These are phyloP conservation scores for Harpalus rubripes DNA, from an alignment of 2,888 invertebrate genomes.

Conservation along the genomic window DNA sequence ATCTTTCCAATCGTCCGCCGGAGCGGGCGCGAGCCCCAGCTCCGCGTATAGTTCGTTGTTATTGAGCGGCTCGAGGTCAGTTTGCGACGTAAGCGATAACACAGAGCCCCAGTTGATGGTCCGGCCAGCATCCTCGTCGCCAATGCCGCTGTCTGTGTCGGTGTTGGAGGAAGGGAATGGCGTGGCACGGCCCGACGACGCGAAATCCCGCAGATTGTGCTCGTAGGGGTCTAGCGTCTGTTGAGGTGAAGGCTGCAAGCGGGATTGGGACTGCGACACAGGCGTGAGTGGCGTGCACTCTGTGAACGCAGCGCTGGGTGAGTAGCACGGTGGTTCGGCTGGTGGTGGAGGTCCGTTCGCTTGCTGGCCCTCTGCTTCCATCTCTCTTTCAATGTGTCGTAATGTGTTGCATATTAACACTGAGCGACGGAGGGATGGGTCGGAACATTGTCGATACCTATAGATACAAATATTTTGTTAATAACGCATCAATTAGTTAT, in stretches of 20 bases:
- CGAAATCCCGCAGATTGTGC: constrained; percentile 77
- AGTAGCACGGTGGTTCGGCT: constrained; percentile 75
- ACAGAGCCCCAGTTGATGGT: constrained; percentile 96
- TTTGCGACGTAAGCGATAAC: constrained; percentile 90
- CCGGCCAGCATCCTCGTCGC: constrained; percentile 86
- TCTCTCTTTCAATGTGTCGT: constrained; percentile 92
- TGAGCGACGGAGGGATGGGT: constrained; percentile 92
- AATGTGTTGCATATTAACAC: constrained; percentile 96
- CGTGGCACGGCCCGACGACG: constrained; percentile 83
- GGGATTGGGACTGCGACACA: constrained; percentile 45
- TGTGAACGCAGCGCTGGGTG: constrained; percentile 75
- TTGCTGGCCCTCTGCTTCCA: constrained; percentile 84
- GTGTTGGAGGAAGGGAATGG: constrained; percentile 81
- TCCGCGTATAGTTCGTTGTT: constrained; percentile 89
- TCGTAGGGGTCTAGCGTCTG: constrained; percentile 72
- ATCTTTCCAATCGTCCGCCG: constrained; percentile 80
- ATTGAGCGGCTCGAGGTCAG: constrained; percentile 89
- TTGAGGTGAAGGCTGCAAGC: constrained; percentile 56
- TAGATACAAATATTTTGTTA: neutral
- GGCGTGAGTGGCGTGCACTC: constrained; percentile 75
- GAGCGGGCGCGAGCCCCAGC: constrained; percentile 82
- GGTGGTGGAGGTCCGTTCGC: constrained; percentile 77
- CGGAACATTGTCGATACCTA: constrained; percentile 89
- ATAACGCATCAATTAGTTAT: too few relatives aligned
- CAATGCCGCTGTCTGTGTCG: constrained; percentile 88